These are phyloP conservation scores for Sinelater perroti DNA, from an alignment of 2,888 invertebrate genomes.

Conservation along the genomic window DNA sequence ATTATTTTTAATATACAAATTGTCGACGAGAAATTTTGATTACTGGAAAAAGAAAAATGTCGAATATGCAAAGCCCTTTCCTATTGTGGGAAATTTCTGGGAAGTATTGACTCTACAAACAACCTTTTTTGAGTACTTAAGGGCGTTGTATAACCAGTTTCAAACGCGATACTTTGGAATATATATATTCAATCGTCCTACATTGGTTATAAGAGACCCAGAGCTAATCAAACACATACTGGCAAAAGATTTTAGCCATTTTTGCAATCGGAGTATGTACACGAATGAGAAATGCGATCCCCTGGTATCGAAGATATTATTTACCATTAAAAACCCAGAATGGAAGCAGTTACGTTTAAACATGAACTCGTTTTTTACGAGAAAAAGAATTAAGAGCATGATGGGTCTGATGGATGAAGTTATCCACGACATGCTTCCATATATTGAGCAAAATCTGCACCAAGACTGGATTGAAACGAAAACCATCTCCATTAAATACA, in stretches of 20 bases:
- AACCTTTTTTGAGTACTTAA: no score
- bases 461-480: constrained; percentile 47
- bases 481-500: constrained; percentile 55
- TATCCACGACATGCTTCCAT: constrained; percentile 46
- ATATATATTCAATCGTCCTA: constrained; percentile 49
- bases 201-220: constrained; percentile 58
- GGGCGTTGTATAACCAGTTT: constrained; percentile 48
- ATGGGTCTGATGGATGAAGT: constrained; percentile 58
- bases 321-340: constrained; percentile 59
- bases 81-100: constrained; percentile 55
- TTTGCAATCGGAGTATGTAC: constrained; percentile 59
- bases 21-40: constrained; percentile 47
- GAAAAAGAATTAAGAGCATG: constrained; percentile 64
- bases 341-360: constrained; percentile 64
- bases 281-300: constrained; percentile 57
- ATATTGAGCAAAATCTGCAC: constrained; percentile 55
- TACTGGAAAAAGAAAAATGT: constrained; percentile 57
- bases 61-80: constrained; percentile 50
- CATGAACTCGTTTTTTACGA: constrained; percentile 63
- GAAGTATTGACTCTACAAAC: no score
- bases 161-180: constrained; percentile 57
- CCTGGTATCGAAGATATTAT: constrained; percentile 56
- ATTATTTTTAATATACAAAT: constrained; percentile 7
- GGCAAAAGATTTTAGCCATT: constrained; percentile 60
- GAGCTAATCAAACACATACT: no score